Percentiles rank a stretch among this genome's conserved stretches.
Conservation (phyloP, 2,888 invertebrate species). For the Ceramica pisi region DNA sequence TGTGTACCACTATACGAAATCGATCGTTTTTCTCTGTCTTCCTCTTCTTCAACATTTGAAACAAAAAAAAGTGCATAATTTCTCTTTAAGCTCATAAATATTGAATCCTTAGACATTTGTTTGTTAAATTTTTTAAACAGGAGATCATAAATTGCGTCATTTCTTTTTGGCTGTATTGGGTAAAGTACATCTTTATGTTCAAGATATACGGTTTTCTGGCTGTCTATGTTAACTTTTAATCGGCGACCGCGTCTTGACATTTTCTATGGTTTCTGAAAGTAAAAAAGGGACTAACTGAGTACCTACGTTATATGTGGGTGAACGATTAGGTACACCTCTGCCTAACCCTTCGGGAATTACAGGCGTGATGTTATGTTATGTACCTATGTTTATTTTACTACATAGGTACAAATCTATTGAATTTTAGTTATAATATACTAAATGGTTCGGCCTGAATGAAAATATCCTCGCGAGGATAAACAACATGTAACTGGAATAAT, state of each 20-base stretch:
- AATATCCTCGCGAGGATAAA: no score
- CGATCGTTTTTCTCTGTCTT: constrained; percentile 11
- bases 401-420: no score
- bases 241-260: constrained; percentile 12
- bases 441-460: no score
- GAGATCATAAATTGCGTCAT: constrained; percentile 16
- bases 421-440: no score
- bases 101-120: constrained; percentile 13
- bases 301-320: no score
- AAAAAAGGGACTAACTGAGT: no score
- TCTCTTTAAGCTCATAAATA: constrained; percentile 1
- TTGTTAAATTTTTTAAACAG: constrained; percentile 9
- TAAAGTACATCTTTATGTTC: constrained; percentile 15
- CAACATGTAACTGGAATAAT: no score
- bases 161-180: constrained; percentile 16
- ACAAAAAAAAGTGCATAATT: constrained; percentile 1
- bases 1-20: constrained; percentile 3
- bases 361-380: no score
- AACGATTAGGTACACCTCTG: no score
- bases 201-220: constrained; percentile 15
- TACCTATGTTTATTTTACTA: no score
- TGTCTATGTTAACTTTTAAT: constrained; percentile 6
- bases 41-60: neutral
- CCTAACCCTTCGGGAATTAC: no score
- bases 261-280: no score